A percentile compares a stretch with the other conserved stretches of the same genome.
These are phyloP conservation scores for Dryococelus australis DNA, from an alignment of 2,888 invertebrate genomes.

Conservation along the genomic window DNA sequence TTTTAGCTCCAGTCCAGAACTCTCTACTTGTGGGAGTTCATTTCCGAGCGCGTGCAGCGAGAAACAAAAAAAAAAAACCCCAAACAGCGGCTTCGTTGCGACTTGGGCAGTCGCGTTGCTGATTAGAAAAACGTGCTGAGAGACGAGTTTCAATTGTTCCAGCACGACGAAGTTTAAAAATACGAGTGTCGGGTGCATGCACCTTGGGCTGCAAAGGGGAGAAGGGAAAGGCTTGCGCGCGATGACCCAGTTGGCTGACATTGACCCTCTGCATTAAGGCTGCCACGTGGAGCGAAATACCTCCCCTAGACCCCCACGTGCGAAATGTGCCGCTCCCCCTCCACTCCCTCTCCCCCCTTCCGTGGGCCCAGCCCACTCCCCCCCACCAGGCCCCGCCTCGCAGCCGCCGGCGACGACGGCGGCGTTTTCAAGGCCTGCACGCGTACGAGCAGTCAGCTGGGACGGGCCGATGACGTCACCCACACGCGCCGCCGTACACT, in stretches of 20 bases:
- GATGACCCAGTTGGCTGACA: conserved; percentile 16
- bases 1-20: too few relatives aligned
- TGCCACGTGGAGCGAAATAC: conserved; percentile 16
- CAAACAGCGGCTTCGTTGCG: too few relatives aligned
- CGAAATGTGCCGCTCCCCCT: neutral
- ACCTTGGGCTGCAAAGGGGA: neutral
- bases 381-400: neutral
- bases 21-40: too few relatives aligned
- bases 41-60: too few relatives aligned
- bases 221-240: neutral
- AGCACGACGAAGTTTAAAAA: neutral
- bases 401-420: neutral
- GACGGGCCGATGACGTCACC: neutral
- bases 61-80: too few relatives aligned
- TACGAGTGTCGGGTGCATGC: neutral
- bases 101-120: too few relatives aligned
- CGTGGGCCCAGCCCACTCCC: neutral
- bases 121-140: neutral
- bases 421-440: conserved; percentile 16
- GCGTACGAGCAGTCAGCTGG: neutral
- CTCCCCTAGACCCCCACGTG: neutral
- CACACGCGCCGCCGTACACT: conserved; percentile 16
- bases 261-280: conserved; percentile 10
- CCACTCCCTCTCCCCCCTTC: too few relatives aligned
- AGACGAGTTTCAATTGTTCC: neutral